phyloP scores from a whole-genome alignment of 2,888 invertebrate species.

The Megaustenia siamemsis region DNA sequence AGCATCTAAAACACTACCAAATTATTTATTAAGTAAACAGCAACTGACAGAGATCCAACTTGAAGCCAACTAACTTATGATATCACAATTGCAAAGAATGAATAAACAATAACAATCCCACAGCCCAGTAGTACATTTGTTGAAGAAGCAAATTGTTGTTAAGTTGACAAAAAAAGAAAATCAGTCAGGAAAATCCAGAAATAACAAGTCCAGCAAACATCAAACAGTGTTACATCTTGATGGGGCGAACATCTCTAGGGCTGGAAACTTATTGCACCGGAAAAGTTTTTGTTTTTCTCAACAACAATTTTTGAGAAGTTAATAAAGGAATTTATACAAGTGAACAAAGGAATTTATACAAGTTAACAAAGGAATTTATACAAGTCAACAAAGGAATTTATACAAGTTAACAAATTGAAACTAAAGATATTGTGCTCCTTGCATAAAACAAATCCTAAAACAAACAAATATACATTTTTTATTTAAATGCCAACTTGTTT shows the following conservation, averaged over 20 bases:
- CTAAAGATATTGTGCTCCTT: neutral
- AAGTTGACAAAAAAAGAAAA: neutral
- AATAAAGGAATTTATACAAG: no score
- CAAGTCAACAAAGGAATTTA: slow-evolving; percentile 1
- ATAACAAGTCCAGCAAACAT: neutral
- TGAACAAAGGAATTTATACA: no score
- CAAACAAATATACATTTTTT: neutral
- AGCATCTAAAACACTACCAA: no score
- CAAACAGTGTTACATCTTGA: neutral
- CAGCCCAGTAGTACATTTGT: neutral
- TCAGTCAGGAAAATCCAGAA: neutral
- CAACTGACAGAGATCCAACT: no score
- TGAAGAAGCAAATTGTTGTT: neutral
- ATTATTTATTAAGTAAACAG: no score
- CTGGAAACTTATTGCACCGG: slow-evolving; percentile 26
- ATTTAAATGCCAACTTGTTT: no score
- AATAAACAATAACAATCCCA: neutral
- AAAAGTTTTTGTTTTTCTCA: neutral
- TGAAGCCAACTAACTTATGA: neutral
- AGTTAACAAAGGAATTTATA: neutral
- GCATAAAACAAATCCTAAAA: neutral
- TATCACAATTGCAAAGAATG: neutral
- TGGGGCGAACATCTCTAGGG: neutral
- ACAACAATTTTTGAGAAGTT: neutral
- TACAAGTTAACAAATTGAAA: slow-evolving; percentile 1